Evolutionary conservation across 1,140 invertebrate species (phyloP), one percentile per base, ranked within the genome.

Genomic region (Chelonus insularis): DNA sequence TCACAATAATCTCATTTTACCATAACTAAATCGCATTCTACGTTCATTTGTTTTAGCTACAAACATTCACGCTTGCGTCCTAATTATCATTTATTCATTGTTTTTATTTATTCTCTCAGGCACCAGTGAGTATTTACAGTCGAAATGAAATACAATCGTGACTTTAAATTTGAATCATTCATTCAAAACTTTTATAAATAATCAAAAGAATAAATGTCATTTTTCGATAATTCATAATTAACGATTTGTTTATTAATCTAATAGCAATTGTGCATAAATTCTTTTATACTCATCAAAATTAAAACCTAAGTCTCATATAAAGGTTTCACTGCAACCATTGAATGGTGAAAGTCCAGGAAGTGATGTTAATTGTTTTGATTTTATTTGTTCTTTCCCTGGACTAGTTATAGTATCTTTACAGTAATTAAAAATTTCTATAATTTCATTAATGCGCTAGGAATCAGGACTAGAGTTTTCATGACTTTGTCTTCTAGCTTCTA

Each of bases 401-500:
- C 8, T 34, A 5, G 18, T 45, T 14, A 45, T 18, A 45, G 39
- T 29, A 20, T 60, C 36, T 67, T 60, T 71, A 54, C 71, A 73
- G 62, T 77, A 78, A 71, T 63, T 72, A 11, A 77, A 60, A 63
- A 79, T 70, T 47, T 77, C 68, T 67, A 80, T 39, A 60, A 78
- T 69, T 54, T 76, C 68, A 68, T 77, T 77, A 74, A 78, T 80
- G 65, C 77, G 79, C 79, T 81, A 81, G 79, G 79, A 81, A 67
- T 74, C 76, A 39, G 78, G 72, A 60, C 76, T 76, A 16, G 74
- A 72, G 47, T 65, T 72, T 63, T 78, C 74, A 70, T 80, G 76
- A 74, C 82, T 73, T 73, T 80, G 68, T 78, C 82, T 72, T 84
- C 86, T 67, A 76, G 83, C 67, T 52, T 90, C 88, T 64, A 92